Conservation (phyloP, 1,140 invertebrate genomes). For the Manduca sexta region DNA sequence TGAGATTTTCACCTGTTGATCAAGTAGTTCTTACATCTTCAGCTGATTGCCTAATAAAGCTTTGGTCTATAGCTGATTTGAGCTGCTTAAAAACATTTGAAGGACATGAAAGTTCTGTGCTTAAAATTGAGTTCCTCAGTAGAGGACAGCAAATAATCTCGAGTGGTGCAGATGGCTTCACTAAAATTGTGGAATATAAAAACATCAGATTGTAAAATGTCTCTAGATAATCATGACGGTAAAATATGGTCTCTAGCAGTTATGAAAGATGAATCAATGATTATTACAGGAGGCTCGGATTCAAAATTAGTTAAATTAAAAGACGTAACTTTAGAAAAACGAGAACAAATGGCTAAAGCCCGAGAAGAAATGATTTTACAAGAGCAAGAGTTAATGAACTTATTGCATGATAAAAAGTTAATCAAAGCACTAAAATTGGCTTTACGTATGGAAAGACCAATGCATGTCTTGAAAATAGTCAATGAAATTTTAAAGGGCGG, state of each 20-base stretch:
- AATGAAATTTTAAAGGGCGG: slow-evolving; percentile 80
- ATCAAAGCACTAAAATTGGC: slow-evolving; percentile 87
- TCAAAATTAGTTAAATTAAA: slow-evolving; percentile 89
- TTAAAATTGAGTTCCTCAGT: slow-evolving; percentile 87
- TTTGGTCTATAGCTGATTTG: slow-evolving; percentile 93
- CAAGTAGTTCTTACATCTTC: slow-evolving; percentile 93
- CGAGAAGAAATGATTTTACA: slow-evolving; percentile 82
- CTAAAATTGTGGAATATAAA: slow-evolving; percentile 95
- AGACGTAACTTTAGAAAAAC: slow-evolving; percentile 85
- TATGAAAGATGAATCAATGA: slow-evolving; percentile 77
- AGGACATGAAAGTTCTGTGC: slow-evolving; percentile 94
- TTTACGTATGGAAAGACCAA: slow-evolving; percentile 86
- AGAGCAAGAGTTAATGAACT: slow-evolving; percentile 90
- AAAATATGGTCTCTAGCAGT: slow-evolving; percentile 91
- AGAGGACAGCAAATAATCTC: slow-evolving; percentile 92
- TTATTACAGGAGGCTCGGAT: slow-evolving; percentile 95
- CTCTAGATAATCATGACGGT: slow-evolving; percentile 89
- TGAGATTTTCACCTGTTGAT: slow-evolving; percentile 94
- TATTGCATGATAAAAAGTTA: slow-evolving; percentile 85
- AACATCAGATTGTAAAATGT: slow-evolving; percentile 87
- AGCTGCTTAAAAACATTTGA: slow-evolving; percentile 95
- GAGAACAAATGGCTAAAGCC: slow-evolving; percentile 77
- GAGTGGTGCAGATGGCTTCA: slow-evolving; percentile 90
- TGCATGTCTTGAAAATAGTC: slow-evolving; percentile 86
- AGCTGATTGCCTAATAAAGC: slow-evolving; percentile 94